Evolutionary conservation across 2,797 vertebrate species (phyloP).

Genomic region (Myoxocephalus aenaeus): DNA sequence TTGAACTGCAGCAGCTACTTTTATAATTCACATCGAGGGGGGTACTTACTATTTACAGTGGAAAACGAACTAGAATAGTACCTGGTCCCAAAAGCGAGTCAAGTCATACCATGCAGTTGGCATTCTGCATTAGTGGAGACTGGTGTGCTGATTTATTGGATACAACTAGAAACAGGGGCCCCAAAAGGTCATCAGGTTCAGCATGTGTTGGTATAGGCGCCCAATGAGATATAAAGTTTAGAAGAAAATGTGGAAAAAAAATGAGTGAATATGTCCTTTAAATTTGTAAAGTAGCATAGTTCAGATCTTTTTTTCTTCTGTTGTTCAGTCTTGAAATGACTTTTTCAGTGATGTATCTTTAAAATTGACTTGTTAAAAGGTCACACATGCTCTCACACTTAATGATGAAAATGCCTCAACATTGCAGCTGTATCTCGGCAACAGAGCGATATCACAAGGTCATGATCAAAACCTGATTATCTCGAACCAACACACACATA

Average conservation of each 20-base stretch:
- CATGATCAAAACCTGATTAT: constrained; percentile 72
- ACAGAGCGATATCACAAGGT: constrained; percentile 72
- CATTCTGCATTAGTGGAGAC: not conserved
- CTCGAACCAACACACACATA: constrained; percentile 37
- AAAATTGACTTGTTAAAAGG: constrained; percentile 29
- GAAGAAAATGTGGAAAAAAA: not conserved
- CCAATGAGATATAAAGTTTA: not conserved
- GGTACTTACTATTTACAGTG: not conserved
- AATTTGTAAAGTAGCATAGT: not conserved
- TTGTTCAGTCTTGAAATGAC: not conserved
- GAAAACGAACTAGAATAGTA: not conserved
- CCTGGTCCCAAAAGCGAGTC: not conserved
- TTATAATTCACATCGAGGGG: not conserved
- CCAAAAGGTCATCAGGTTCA: not conserved
- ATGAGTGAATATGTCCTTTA: not conserved
- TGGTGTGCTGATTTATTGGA: not conserved
- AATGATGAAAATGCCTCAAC: constrained; percentile 47
- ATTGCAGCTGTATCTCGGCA: constrained; percentile 59
- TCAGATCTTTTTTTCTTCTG: not conserved
- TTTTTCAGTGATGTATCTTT: constrained; percentile 4
- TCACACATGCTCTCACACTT: constrained; percentile 17
- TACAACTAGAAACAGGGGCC: not conserved
- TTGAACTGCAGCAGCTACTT: not conserved
- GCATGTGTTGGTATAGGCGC: not conserved
- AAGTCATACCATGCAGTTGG: not conserved